Base-by-base conservation (phyloP, 2,888 invertebrate species). In the Drosophila lacicola region DNA sequence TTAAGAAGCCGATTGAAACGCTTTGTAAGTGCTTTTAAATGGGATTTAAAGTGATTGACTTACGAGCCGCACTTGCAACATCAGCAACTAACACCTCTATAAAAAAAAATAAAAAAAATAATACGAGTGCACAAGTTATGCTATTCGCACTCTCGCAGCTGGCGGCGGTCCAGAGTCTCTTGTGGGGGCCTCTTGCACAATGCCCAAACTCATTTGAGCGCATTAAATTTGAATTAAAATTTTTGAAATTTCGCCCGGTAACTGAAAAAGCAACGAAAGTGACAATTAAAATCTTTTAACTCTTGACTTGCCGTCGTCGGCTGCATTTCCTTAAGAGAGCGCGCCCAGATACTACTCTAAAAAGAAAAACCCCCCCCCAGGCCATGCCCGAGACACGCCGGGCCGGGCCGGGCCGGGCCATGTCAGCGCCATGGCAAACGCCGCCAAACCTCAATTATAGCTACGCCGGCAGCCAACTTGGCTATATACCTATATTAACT, bases 211-310 rank as follows among this genome's bases (percentile, higher is more conserved):
- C 69, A 86, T 86, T 83, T 88, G 63, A 83, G 70, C 86, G 80
- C 86, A 88, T 83, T 83, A 88, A 74, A 77, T 78, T 83, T 82
- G 83, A 74, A 83, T 83, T 83, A 83, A 83, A 80, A 83, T 83
- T 72, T 88, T 86, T 83, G 61, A 83, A 72, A 83, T 83, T 88
- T 86, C 74, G 51, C 56, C 49, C 61, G 37, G 46, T 61, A 54
- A 70, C 61, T 46, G 65, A 50, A 68, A 54, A 73, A 66, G 57
- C 84, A 74, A 88, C 71, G 86, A 82, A 82, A 82, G 82, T 82
- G 82, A 85, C 82, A 88, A 82, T 82, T 82, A 82, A 79, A 85
- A 74, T 73, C 50, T 57, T 77, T 64, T 65, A 58, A 37, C 62
- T 70, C 49, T 71, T 63, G 67, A 57, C 61, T 57, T 10, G 51